These are phyloP conservation scores for Melipona quadrifasciata DNA, from an alignment of 1,140 invertebrate species.

Conservation along the genomic window DNA sequence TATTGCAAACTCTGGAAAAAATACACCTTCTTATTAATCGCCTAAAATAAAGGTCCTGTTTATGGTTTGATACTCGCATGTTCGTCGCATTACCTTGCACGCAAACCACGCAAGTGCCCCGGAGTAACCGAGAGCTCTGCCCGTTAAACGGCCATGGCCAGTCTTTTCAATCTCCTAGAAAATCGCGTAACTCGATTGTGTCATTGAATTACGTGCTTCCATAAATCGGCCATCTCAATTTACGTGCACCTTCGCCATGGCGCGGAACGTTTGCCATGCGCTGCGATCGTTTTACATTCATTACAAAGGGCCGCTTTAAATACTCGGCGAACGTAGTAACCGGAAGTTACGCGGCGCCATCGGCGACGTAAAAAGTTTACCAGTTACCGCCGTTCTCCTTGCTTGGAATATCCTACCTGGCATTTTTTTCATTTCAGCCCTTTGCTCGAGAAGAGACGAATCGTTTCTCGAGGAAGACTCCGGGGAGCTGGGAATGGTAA, in stretches of 20 bases:
- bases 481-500: too few species aligned
- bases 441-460: too few species aligned
- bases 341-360: not conserved
- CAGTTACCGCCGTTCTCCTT: not conserved
- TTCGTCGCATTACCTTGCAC: too few species aligned
- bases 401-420: not conserved
- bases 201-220: conserved; percentile 6
- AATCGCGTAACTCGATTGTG: conserved; percentile 15
- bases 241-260: not conserved
- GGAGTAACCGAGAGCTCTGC: not conserved
- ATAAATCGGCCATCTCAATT: conserved; percentile 11
- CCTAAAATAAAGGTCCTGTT: not conserved
- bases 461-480: too few species aligned
- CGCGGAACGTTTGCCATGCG: not conserved
- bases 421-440: not conserved
- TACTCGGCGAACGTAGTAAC: not conserved
- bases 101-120: not conserved
- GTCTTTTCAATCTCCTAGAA: not conserved
- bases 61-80: not conserved
- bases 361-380: conserved; percentile 22
- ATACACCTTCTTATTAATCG: too few species aligned
- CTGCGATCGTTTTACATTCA: conserved; percentile 30
- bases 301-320: conserved; percentile 31
- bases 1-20: too few species aligned
- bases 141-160: not conserved